phyloP scores from a whole-genome alignment of 2,113 vertebrate species.

The Oriolus oriolus region DNA sequence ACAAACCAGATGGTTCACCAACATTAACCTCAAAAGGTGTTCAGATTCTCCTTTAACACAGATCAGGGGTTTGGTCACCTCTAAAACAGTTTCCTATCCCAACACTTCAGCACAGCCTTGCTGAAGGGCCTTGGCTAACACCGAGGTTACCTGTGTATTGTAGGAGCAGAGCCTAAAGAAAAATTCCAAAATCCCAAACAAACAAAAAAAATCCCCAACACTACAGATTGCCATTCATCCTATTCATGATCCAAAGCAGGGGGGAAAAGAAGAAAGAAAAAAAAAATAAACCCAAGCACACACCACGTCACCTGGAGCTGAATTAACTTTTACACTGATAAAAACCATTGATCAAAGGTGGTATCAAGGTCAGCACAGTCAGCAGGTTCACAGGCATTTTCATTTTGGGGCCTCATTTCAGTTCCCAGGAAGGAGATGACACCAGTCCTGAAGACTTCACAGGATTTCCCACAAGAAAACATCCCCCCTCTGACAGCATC shows the following conservation, averaged over 20 bases:
- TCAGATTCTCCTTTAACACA: not conserved
- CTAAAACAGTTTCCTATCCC: not conserved
- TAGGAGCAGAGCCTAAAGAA: not conserved
- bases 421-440: not conserved
- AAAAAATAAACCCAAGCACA: not conserved
- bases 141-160: rapidly evolving
- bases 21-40: not conserved
- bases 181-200: not conserved
- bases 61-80: not conserved
- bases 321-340: not conserved
- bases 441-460: not conserved
- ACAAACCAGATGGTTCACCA: not conserved
- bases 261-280: rapidly evolving
- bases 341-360: not conserved
- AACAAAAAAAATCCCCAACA: not conserved
- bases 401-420: not conserved
- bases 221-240: not conserved
- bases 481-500: not conserved
- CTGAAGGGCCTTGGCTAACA: not conserved
- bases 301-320: not conserved
- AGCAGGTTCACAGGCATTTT: not conserved
- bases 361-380: not conserved
- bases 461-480: not conserved
- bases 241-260: not conserved
- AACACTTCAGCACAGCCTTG: not conserved